Conservation (phyloP, 2,113 vertebrate species). For the Ammodytes marinus region DNA sequence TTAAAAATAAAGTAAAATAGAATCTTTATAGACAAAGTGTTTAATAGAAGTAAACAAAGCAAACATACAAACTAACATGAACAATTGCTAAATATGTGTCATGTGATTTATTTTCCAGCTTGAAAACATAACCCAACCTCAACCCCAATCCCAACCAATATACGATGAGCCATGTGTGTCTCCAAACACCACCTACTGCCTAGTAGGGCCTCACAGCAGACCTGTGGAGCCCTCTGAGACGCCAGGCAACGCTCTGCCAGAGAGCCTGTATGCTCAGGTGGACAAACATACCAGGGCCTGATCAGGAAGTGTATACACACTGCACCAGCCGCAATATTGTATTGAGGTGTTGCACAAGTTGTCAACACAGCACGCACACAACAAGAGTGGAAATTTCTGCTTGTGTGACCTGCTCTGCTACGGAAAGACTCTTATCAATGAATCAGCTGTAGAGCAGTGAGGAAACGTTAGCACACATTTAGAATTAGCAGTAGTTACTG, state of each 20-base stretch:
- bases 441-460: not conserved
- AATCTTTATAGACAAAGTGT: not conserved
- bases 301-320: not conserved
- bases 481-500: not conserved
- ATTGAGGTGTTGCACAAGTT: not conserved
- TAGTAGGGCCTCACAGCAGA: not conserved
- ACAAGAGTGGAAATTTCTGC: not conserved
- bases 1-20: not conserved
- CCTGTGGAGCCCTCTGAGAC: fast-evolving
- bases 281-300: not conserved
- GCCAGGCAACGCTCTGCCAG: fast-evolving
- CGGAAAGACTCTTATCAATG: not conserved
- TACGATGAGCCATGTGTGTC: not conserved
- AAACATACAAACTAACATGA: too few species aligned
- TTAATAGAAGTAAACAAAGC: not conserved
- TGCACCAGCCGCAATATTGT: not conserved
- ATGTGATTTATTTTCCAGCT: not conserved
- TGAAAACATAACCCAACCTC: fast-evolving
- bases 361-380: not conserved
- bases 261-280: constrained; percentile 15
- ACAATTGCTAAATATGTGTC: not conserved
- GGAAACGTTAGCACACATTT: not conserved
- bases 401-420: not conserved
- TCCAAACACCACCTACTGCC: constrained; percentile 13
- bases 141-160: fast-evolving